Percentiles rank a stretch among this genome's conserved stretches.
These are phyloP conservation scores for Drosophila pallidifrons DNA, from an alignment of 1,140 invertebrate species.

Conservation along the genomic window DNA sequence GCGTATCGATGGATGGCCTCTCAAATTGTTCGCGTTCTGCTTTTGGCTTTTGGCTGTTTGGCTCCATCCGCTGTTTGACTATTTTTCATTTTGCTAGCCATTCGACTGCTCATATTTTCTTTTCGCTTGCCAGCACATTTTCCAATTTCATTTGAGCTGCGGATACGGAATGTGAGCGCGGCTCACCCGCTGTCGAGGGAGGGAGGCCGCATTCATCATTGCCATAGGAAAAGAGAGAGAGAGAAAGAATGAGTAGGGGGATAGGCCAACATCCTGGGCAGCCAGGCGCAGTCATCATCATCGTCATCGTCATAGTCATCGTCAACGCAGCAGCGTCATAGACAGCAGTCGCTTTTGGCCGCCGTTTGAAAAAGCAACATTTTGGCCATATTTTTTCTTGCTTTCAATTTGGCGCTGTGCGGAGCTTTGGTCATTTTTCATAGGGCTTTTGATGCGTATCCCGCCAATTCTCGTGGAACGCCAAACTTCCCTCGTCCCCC, in stretches of 20 bases:
- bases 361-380: constrained; percentile 81
- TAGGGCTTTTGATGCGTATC: constrained; percentile 79
- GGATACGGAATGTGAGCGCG: constrained; percentile 73
- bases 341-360: constrained; percentile 54
- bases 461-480: constrained; percentile 45
- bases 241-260: background rate
- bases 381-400: constrained; percentile 81
- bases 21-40: constrained; percentile 69
- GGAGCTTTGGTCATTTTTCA: constrained; percentile 80
- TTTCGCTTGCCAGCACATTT: constrained; percentile 77
- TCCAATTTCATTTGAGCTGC: constrained; percentile 81
- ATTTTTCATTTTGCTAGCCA: constrained; percentile 75
- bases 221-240: constrained; percentile 35
- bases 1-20: constrained; percentile 70
- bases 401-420: constrained; percentile 76
- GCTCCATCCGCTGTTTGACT: constrained; percentile 62
- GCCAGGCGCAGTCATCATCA: constrained; percentile 43
- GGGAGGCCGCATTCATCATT: constrained; percentile 71
- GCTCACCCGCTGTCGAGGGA: constrained; percentile 20
- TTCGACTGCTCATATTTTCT: constrained; percentile 66
- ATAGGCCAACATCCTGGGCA: constrained; percentile 47
- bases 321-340: constrained; percentile 25
- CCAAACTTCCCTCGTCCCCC: background rate
- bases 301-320: constrained; percentile 31
- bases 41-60: constrained; percentile 5